Base-by-base conservation (phyloP, 2,888 invertebrate species). In the Stegophylla sp. region DNA sequence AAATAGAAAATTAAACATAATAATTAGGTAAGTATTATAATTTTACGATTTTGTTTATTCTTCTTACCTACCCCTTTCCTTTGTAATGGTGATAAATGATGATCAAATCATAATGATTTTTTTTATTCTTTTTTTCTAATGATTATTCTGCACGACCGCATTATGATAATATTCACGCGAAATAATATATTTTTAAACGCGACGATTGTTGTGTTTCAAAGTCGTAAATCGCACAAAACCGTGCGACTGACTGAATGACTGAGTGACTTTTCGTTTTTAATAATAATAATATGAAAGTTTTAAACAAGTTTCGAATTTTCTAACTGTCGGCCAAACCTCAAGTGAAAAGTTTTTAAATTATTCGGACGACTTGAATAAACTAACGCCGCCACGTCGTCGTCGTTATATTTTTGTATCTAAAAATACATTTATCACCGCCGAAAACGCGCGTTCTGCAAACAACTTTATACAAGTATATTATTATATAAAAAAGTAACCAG, bases 271-370 rank as follows among this genome's bases (percentile, higher is more conserved):
- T 63, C 48, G 20, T 34, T 48, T 73, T 48, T 61, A 61, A 48
- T 48, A 63, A n/a, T n/a, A n/a, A n/a, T n/a, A n/a, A n/a, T n/a
- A n/a, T 48, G 28, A 34, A 61, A 74, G 48, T 74, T 74, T 71
- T 5, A 43, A 26, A 43, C 43, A 66, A 66, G 66, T 66, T 66
- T 67, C 5, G 26, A 51, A 48, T 53, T 53, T n/a, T 72, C 43
- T 26, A 13, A 72, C 43, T 59, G 56, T 74, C 48, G 48, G 48
- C 48, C 20, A 74, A 12, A 61, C 26, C 43, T 61, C 26, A 45
- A 61, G 20, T 13, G 20, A 74, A 74, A 74, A 74, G 74, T 74
- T 74, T 74, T 48, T 7, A 74, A 74, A 63, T 48, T 48, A 48
- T 74, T 74, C 48, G 28, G 45, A 74, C 15, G 48, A 9, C 28